Conservation (phyloP, 1,140 invertebrate genomes). For the Drosophila teissieri region DNA sequence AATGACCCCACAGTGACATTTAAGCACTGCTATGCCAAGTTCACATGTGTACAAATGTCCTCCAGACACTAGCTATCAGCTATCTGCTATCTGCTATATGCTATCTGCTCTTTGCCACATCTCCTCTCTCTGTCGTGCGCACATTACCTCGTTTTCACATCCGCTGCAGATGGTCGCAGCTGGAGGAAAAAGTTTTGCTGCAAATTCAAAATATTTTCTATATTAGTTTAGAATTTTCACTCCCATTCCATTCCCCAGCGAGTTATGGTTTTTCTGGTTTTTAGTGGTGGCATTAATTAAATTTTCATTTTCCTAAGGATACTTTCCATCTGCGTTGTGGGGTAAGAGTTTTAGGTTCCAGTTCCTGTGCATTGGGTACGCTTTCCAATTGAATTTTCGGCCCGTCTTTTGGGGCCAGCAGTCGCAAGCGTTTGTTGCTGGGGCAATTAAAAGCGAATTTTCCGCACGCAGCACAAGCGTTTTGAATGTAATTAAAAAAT, state of each 20-base stretch:
- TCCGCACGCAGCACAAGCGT: conserved; percentile 46
- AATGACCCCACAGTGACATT: conserved; percentile 51
- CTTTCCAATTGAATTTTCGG: conserved; percentile 40
- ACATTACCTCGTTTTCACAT: background rate
- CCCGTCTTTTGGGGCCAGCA: background rate
- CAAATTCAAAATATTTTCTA: conserved; percentile 72
- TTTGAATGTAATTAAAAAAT: conserved; percentile 80
- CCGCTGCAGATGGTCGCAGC: conserved; percentile 8
- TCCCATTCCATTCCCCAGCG: conserved; percentile 16
- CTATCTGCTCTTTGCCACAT: background rate
- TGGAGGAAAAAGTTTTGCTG: conserved; percentile 50
- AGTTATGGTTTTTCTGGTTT: conserved; percentile 46
- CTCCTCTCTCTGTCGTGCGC: background rate
- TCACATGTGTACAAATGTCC: conserved; percentile 7
- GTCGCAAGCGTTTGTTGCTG: conserved; percentile 14
- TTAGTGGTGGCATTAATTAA: conserved; percentile 67
- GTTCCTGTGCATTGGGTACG: conserved; percentile 9
- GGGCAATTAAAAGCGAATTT: conserved; percentile 71
- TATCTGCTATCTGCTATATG: background rate
- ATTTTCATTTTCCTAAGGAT: conserved; percentile 62
- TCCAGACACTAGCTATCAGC: background rate
- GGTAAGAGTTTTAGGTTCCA: conserved; percentile 34
- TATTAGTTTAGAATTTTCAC: conserved; percentile 61
- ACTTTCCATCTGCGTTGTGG: conserved; percentile 30
- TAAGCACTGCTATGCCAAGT: conserved; percentile 20